A percentile compares a stretch with the other conserved stretches of the same genome.
Evolutionary conservation across 2,797 vertebrate species (phyloP).

Genomic region (Strix occidentalis): DNA sequence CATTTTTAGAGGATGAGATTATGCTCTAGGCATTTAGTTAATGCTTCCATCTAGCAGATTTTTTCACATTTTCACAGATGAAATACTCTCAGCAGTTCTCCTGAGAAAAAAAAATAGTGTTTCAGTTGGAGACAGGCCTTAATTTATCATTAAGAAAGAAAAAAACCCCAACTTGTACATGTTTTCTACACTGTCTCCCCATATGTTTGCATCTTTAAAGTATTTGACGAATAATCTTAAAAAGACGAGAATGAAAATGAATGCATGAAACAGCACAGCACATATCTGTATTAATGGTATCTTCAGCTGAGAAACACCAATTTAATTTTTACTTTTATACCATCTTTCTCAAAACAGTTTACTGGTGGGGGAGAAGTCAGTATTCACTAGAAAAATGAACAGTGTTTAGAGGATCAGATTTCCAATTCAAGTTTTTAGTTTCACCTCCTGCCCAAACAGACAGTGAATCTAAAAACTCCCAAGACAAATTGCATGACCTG

Average conservation of each 20-base stretch:
- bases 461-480: not conserved
- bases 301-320: not conserved
- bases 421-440: not conserved
- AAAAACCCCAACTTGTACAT: not conserved
- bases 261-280: not conserved
- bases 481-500: not conserved
- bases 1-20: not conserved
- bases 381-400: not conserved
- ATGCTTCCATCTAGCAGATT: not conserved
- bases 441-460: not conserved
- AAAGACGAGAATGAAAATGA: not conserved
- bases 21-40: not conserved
- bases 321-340: not conserved
- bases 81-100: not conserved
- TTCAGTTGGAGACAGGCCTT: not conserved
- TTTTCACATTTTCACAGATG: not conserved
- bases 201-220: not conserved
- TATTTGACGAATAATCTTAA: not conserved
- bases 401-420: not conserved
- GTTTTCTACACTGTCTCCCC: not conserved
- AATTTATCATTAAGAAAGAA: not conserved
- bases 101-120: not conserved
- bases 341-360: not conserved
- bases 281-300: not conserved
- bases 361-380: not conserved